Conservation (phyloP, 2,113 vertebrate genomes). For the Oryzias curvinotus region DNA sequence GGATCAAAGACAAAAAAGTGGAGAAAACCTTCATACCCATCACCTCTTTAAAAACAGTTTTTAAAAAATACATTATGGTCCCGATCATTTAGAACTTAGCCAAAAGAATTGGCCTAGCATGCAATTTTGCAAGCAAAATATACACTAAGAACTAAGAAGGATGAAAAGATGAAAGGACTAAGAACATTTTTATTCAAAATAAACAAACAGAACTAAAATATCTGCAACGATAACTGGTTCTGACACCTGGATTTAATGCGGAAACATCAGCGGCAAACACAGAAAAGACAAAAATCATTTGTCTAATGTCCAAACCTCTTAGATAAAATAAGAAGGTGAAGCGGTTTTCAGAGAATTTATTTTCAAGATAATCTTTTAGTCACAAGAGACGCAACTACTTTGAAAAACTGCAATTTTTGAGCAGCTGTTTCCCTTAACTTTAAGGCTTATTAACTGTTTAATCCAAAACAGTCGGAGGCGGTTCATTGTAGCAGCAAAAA, state of each 20-base stretch:
- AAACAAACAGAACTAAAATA: background rate
- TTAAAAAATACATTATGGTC: too few species aligned
- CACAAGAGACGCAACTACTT: background rate
- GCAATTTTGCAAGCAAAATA: too few species aligned
- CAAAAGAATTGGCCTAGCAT: too few species aligned
- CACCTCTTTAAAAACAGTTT: too few species aligned
- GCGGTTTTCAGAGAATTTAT: too few species aligned
- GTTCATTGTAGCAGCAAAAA: background rate
- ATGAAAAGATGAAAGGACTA: too few species aligned
- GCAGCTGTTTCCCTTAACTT: background rate
- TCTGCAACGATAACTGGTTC: background rate
- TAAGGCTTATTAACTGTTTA: conserved; percentile 2
- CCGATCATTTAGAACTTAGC: too few species aligned
- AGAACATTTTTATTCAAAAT: background rate
- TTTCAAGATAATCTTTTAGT: too few species aligned
- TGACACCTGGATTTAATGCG: conserved; percentile 50
- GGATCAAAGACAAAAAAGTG: background rate
- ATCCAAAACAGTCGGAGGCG: background rate
- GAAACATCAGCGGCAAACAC: conserved; percentile 26
- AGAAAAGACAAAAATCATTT: conserved; percentile 12
- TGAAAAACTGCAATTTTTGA: background rate
- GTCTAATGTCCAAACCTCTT: conserved; percentile 38
- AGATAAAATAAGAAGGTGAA: background rate
- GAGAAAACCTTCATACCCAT: conserved; percentile 28
- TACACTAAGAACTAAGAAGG: too few species aligned